Evolutionary conservation across 2,113 vertebrate genomes (phyloP).

Genomic region (Petroica traversi): DNA sequence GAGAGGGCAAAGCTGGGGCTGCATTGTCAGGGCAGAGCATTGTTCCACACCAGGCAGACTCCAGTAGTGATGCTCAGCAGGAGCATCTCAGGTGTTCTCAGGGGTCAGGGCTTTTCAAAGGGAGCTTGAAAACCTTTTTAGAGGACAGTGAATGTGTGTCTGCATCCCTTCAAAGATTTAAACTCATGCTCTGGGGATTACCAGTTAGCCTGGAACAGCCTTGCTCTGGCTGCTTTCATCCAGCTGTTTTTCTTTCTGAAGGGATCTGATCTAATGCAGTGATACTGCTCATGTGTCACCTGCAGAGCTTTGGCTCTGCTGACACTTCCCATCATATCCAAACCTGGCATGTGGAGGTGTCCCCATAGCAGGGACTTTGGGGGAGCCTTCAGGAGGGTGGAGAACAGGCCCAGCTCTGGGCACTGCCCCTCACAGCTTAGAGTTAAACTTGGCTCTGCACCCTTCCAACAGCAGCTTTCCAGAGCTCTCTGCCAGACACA

Average conservation of each 20-base stretch:
- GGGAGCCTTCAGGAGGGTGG: neutral
- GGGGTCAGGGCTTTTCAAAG: neutral
- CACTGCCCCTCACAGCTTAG: neutral
- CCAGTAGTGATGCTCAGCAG: neutral
- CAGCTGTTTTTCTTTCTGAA: neutral
- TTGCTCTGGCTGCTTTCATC: neutral
- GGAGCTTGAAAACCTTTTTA: neutral
- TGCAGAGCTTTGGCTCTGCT: neutral
- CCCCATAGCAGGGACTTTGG: neutral
- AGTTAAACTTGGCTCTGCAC: slow-evolving; percentile 15
- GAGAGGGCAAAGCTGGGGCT: neutral
- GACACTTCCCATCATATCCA: neutral
- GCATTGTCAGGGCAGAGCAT: neutral
- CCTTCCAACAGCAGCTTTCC: slow-evolving; percentile 26
- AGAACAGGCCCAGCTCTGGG: neutral
- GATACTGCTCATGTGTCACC: neutral
- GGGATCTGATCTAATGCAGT: neutral
- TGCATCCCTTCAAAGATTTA: neutral
- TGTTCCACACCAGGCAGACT: neutral
- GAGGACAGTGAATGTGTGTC: neutral
- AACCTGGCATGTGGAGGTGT: neutral
- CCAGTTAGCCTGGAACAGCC: neutral
- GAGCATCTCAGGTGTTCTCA: rapidly evolving
- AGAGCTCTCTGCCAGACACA: slow-evolving; percentile 16
- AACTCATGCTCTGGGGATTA: neutral